A percentile compares a stretch with the other conserved stretches of the same genome.
These are phyloP conservation scores for Arvicanthis niloticus DNA, from an alignment of 2,113 vertebrate genomes.

Conservation along the genomic window DNA sequence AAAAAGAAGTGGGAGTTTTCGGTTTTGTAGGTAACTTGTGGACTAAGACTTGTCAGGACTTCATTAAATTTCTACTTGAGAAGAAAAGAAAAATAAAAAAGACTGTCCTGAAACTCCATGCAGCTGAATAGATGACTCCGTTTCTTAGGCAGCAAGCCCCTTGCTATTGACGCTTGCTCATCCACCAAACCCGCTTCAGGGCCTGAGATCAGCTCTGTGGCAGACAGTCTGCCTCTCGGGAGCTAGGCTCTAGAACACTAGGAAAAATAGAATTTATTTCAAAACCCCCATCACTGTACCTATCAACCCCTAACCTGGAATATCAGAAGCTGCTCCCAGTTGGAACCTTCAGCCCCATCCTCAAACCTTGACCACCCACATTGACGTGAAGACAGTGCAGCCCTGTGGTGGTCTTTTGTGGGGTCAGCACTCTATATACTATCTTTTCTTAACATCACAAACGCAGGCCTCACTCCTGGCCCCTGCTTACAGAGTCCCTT, in stretches of 20 bases:
- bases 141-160: neutral
- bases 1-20: neutral
- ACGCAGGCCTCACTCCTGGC: neutral
- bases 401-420: neutral
- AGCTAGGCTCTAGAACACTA: neutral
- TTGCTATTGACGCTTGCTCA: neutral
- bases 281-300: neutral
- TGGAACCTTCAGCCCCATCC: neutral
- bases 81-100: no score
- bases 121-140: neutral
- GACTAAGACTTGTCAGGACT: slow-evolving; percentile 30
- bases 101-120: neutral
- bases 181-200: neutral
- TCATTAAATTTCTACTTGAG: slow-evolving; percentile 55
- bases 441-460: neutral
- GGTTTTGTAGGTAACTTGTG: slow-evolving; percentile 35
- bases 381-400: neutral
- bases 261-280: neutral
- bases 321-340: neutral
- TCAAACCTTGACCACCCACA: no score
- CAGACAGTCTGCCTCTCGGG: neutral
- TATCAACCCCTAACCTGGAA: neutral
- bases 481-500: no score
- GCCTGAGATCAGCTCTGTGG: neutral
- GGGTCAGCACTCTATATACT: neutral